Conservation (phyloP, 2,113 vertebrate genomes). For the Pelecanus crispus region DNA sequence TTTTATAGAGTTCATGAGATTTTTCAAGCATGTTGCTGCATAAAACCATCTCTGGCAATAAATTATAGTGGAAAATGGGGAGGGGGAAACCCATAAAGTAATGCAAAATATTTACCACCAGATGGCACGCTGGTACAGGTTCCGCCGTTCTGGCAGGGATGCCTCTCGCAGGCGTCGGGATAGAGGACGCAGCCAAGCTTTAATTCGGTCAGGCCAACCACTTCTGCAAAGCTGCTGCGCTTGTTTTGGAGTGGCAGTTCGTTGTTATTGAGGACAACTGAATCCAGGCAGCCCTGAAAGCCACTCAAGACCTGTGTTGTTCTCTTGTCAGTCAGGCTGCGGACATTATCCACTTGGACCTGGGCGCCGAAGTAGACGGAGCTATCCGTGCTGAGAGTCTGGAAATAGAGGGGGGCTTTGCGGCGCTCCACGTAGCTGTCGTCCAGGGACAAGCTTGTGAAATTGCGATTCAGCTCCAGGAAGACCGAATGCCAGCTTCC, state of each 20-base stretch:
- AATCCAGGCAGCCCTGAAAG: constrained; percentile 97
- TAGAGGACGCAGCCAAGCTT: constrained; percentile 93
- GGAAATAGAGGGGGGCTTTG: constrained; percentile 78
- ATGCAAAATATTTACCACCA: constrained; percentile 79
- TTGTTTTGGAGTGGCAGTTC: constrained; percentile 95
- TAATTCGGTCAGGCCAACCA: constrained; percentile 90
- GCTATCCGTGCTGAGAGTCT: constrained; percentile 77
- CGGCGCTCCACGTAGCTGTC: constrained; percentile 92
- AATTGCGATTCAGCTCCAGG: constrained; percentile 90
- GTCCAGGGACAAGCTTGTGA: constrained; percentile 90
- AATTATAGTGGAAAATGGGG: not conserved
- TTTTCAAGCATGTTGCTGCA: constrained; percentile 19
- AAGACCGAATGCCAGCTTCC: constrained; percentile 94
- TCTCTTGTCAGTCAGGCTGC: constrained; percentile 81
- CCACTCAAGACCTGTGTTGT: constrained; percentile 81
- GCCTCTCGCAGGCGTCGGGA: constrained; percentile 85
- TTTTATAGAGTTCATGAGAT: constrained; percentile 47
- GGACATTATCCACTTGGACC: constrained; percentile 83
- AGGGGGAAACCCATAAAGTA: not conserved
- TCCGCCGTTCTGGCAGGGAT: constrained; percentile 89
- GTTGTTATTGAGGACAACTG: constrained; percentile 85
- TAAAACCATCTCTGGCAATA: constrained; percentile 9
- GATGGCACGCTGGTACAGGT: constrained; percentile 85
- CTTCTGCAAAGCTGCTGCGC: constrained; percentile 88
- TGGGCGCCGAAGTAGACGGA: constrained; percentile 91